A percentile compares a stretch with the other conserved stretches of the same genome.
These are phyloP conservation scores for Pipistrellus pipistrellus DNA, from an alignment of 2,797 vertebrate genomes.

Conservation along the genomic window DNA sequence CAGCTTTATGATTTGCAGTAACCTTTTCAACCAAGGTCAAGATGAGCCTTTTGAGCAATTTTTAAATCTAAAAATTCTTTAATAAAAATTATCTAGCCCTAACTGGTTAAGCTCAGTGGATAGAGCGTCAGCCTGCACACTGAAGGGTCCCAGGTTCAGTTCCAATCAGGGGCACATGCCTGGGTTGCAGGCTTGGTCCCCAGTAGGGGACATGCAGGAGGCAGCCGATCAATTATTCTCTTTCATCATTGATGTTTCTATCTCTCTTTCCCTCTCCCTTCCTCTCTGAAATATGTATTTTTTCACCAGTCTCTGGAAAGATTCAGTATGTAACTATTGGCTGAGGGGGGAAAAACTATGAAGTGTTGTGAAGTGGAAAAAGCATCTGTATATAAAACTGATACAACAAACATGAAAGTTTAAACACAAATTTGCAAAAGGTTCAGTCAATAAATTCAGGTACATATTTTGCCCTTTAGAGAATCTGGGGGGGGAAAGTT, in stretches of 20 bases:
- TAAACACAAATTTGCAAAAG: conserved; percentile 50
- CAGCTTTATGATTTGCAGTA: conserved; percentile 20
- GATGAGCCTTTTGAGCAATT: background rate
- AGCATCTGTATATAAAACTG: conserved; percentile 11
- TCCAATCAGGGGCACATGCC: too few species aligned
- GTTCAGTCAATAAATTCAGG: background rate
- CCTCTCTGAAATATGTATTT: background rate
- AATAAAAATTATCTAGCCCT: conserved; percentile 9
- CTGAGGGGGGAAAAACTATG: background rate
- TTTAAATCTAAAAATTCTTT: conserved; percentile 14
- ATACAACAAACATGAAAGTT: background rate
- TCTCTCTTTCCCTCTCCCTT: too few species aligned
- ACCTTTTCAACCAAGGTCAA: conserved; percentile 24
- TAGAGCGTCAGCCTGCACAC: too few species aligned
- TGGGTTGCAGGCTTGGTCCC: too few species aligned
- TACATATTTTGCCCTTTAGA: background rate
- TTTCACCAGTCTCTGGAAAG: background rate
- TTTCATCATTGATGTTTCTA: too few species aligned
- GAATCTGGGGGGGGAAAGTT: background rate
- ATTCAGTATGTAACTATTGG: conserved; percentile 11
- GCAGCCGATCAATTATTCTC: too few species aligned
- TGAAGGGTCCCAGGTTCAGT: too few species aligned
- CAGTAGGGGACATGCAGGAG: too few species aligned
- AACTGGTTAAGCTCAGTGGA: too few species aligned
- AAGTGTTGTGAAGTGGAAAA: conserved; percentile 34